Conservation (phyloP, 2,113 vertebrate genomes). For the Prunella fulvescens region DNA sequence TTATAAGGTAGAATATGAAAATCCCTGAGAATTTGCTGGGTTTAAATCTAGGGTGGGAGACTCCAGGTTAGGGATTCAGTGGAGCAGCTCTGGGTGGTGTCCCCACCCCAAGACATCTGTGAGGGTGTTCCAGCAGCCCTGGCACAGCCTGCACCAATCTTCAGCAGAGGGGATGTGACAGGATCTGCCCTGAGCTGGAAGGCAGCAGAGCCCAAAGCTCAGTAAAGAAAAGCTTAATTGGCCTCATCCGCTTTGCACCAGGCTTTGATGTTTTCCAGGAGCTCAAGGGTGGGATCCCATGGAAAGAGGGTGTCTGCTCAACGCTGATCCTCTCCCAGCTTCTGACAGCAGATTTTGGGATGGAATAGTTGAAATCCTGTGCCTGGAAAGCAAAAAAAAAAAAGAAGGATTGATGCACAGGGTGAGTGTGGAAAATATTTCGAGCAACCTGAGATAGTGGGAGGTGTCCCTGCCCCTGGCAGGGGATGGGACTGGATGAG, state of each 20-base stretch:
- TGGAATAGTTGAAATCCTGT: fast-evolving
- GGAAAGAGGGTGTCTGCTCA: too few species aligned
- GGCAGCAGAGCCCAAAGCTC: not conserved
- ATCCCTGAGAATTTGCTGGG: not conserved
- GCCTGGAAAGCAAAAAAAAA: not conserved
- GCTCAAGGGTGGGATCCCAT: not conserved
- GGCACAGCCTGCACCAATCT: not conserved
- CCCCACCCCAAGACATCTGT: fast-evolving
- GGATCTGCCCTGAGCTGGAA: not conserved
- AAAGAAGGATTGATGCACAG: not conserved
- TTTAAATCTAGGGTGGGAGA: not conserved
- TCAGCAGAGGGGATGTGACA: not conserved
- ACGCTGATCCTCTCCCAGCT: not conserved
- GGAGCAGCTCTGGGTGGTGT: not conserved
- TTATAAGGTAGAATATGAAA: not conserved
- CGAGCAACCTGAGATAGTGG: fast-evolving
- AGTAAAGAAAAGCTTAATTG: not conserved
- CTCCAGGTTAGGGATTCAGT: not conserved
- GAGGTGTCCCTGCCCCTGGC: not conserved
- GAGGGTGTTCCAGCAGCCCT: not conserved
- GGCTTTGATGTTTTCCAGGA: not conserved
- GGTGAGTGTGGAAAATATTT: not conserved
- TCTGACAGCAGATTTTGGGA: not conserved
- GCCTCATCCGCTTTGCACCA: not conserved
- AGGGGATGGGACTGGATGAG: not conserved